These are phyloP conservation scores for Pomatorhinus ruficollis DNA, from an alignment of 2,113 vertebrate genomes.

Conservation along the genomic window DNA sequence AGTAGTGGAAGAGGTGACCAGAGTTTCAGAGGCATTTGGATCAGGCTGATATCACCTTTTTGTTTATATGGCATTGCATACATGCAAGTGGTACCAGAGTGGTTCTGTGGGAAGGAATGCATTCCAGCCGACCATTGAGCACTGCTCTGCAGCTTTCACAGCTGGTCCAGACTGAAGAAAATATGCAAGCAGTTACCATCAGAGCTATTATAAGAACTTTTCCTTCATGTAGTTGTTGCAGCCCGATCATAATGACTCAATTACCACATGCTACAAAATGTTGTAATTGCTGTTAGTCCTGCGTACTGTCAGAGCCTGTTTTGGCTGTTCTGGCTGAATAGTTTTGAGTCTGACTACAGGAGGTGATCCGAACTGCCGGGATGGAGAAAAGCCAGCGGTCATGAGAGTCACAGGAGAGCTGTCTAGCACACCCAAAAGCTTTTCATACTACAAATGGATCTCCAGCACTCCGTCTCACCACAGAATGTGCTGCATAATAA, in stretches of 20 bases:
- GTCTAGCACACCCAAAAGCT: background rate
- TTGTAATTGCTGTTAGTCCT: background rate
- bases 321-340: background rate
- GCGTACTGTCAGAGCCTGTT: background rate
- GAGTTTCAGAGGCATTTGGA: background rate
- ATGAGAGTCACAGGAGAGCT: background rate
- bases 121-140: background rate
- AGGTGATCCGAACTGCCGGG: background rate
- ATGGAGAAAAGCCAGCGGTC: background rate
- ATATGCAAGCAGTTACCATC: background rate
- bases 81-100: background rate
- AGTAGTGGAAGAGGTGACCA: background rate
- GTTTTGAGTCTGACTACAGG: background rate
- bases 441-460: background rate
- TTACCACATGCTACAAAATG: conserved; percentile 17
- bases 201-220: background rate
- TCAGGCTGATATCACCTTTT: background rate
- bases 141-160: background rate
- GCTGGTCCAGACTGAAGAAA: background rate
- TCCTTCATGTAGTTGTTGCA: background rate
- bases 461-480: background rate
- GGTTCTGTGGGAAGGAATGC: background rate
- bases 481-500: background rate
- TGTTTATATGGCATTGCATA: background rate
- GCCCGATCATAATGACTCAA: conserved; percentile 7